These are phyloP conservation scores for Palythoa caribaeorum DNA, from an alignment of 92 coral and sea anemone species.

Conservation along the genomic window DNA sequence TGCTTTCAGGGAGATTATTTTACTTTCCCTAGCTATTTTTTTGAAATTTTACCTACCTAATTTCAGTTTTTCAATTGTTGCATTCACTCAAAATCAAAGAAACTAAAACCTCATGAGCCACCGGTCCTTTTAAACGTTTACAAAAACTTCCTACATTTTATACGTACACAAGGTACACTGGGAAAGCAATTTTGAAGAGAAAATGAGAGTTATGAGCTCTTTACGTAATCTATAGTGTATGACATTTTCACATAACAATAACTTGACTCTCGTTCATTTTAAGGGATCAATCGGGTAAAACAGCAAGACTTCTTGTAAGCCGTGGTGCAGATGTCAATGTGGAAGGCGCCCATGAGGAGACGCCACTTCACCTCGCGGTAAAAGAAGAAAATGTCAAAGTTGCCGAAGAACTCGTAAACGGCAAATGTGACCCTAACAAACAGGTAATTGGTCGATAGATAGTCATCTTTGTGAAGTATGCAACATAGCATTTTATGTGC, in stretches of 20 bases:
- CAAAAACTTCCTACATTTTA: too few relatives aligned
- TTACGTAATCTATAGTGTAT: neutral
- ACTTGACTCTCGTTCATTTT: neutral
- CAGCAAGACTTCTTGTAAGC: neutral
- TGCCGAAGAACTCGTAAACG: neutral
- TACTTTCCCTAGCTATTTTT: too few relatives aligned
- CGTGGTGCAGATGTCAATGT: neutral
- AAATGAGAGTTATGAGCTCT: too few relatives aligned
- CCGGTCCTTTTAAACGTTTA: too few relatives aligned
- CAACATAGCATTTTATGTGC: neutral
- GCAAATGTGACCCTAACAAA: neutral
- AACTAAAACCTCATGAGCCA: too few relatives aligned
- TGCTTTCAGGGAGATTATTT: too few relatives aligned
- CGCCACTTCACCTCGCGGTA: conserved; percentile 12
- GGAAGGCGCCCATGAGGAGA: neutral
- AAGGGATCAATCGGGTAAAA: conserved; percentile 5
- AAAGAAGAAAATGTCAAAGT: neutral
- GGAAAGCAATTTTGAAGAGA: neutral
- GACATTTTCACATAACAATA: neutral
- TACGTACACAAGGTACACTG: too few relatives aligned
- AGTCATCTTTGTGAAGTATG: neutral
- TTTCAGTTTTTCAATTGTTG: too few relatives aligned
- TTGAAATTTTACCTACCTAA: too few relatives aligned
- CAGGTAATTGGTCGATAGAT: neutral
- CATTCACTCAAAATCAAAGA: too few relatives aligned